Base-by-base conservation (phyloP, 2,113 vertebrate genomes). In the Calidris pygmaea region DNA sequence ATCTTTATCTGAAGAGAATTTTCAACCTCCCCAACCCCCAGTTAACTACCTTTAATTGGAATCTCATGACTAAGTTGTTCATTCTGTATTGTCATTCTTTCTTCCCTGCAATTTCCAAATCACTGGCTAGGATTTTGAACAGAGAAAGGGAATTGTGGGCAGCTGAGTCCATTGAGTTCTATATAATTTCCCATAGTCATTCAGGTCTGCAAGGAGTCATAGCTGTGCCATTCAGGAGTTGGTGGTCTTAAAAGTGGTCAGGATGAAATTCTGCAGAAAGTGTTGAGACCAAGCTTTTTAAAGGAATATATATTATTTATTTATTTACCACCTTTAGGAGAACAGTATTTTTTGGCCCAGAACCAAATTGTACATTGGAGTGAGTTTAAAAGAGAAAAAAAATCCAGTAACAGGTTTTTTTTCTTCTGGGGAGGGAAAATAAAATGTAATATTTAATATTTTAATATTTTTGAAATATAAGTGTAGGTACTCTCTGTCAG, bases 21-120 rank as follows among this genome's bases (percentile, higher is more conserved):
- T 93, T 82, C 37, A 59, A 17, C 9, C 1, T 1, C 11, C 23
- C 8, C 8, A 2, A 1, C 17, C 34, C 19, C 10, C 30, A 47
- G 3, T 82, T 82, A 52, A 24, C 35, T 75, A 47, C 14, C 39
- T 59, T 85, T 79, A 85, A 63, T 17, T 70, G 30, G 35, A 17
- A 59, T 47, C 63, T 85, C 29, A 37, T 10, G 5, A 11, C 10
- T 14, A 24, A 59, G 14, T 68, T 89, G 12, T 41, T 73, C 6
- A 41, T 68, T 76, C 0, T 0, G 12, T 43, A 26, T 14, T 59
- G 22, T 47, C 0, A 0, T 71, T 41, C 34, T 48, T 82, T 66
- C 47, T 72, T 87, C 56, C 63, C 34, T 85, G 27, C 14, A 12
- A 17, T 62, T 88, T 78, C 45, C 15, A 76, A 59, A n/a, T 90